A percentile compares a stretch with the other conserved stretches of the same genome.
phyloP scores from a whole-genome alignment of 2,888 invertebrate species.

The Drosophila paramelanica region DNA sequence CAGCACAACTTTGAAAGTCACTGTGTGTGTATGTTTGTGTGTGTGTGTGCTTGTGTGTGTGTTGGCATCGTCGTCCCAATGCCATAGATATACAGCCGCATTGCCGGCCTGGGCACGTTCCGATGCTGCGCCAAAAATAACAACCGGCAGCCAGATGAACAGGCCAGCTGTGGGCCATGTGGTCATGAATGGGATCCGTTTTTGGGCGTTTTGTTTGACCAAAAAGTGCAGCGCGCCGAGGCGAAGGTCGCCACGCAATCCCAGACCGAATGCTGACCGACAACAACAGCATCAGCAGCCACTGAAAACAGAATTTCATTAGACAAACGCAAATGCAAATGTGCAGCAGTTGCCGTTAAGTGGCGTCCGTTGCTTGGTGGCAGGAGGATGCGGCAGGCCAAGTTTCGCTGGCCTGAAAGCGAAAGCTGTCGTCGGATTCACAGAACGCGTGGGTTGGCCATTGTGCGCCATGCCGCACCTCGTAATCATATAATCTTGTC shows the following conservation, averaged over 20 bases:
- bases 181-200: slow-evolving; percentile 62
- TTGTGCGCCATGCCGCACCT: slow-evolving; percentile 22
- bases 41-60: slow-evolving; percentile 8
- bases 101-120: slow-evolving; percentile 69
- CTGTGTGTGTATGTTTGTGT: slow-evolving; percentile 7
- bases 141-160: slow-evolving; percentile 31
- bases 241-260: slow-evolving; percentile 64
- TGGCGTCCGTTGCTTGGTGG: slow-evolving; percentile 21
- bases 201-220: slow-evolving; percentile 71
- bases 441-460: slow-evolving; percentile 19
- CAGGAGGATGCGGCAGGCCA: slow-evolving; percentile 55
- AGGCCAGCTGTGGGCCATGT: slow-evolving; percentile 7
- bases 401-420: slow-evolving; percentile 52
- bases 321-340: slow-evolving; percentile 73
- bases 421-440: slow-evolving; percentile 47
- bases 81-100: slow-evolving; percentile 66
- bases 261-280: slow-evolving; percentile 25
- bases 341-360: slow-evolving; percentile 57
- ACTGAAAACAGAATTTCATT: slow-evolving; percentile 70
- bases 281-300: slow-evolving; percentile 8
- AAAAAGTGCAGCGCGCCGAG: slow-evolving; percentile 65
- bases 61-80: slow-evolving; percentile 61
- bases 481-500: slow-evolving; percentile 72
- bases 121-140: slow-evolving; percentile 74
- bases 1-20: slow-evolving; percentile 51